Evolutionary conservation across 2,888 invertebrate genomes (phyloP).

Genomic region (Tyria jacobaeae): DNA sequence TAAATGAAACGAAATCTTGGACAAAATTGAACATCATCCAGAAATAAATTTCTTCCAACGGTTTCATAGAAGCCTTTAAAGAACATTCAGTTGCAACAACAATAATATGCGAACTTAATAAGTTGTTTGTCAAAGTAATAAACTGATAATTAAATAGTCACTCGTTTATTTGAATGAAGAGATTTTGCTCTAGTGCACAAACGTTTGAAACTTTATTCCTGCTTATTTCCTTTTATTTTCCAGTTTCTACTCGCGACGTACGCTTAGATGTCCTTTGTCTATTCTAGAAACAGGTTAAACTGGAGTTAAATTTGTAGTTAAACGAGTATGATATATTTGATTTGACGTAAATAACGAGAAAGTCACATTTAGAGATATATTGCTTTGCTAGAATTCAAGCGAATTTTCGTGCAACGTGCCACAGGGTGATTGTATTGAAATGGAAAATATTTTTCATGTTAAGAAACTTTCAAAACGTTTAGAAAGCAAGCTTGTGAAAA

Average conservation of each 20-base stretch:
- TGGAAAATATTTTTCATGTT: constrained; percentile 9
- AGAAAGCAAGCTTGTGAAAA: neutral
- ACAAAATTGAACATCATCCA: too few relatives aligned
- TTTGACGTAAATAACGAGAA: constrained; percentile 26
- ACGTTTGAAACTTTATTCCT: constrained; percentile 33
- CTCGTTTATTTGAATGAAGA: constrained; percentile 37
- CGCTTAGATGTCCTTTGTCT: constrained; percentile 36
- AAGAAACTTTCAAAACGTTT: neutral
- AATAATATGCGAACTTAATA: constrained; percentile 21
- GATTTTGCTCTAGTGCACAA: constrained; percentile 23
- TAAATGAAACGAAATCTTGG: too few relatives aligned
- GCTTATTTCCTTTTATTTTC: constrained; percentile 20
- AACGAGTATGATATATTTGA: constrained; percentile 25
- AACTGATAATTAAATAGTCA: constrained; percentile 15
- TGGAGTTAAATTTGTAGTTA: constrained; percentile 27
- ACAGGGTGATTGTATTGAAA: neutral
- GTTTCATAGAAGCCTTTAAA: constrained; percentile 18
- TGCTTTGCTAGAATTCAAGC: constrained; percentile 2
- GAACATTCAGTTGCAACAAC: constrained; percentile 11
- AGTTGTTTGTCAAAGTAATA: constrained; percentile 22
- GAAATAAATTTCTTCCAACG: neutral
- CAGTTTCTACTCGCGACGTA: constrained; percentile 18
- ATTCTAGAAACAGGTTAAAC: constrained; percentile 28
- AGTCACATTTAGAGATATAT: constrained; percentile 11
- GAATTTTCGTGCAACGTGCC: neutral